A percentile compares a stretch with the other conserved stretches of the same genome.
phyloP scores from a whole-genome alignment of 2,113 vertebrate genomes.

The Chaenocephalus aceratus region DNA sequence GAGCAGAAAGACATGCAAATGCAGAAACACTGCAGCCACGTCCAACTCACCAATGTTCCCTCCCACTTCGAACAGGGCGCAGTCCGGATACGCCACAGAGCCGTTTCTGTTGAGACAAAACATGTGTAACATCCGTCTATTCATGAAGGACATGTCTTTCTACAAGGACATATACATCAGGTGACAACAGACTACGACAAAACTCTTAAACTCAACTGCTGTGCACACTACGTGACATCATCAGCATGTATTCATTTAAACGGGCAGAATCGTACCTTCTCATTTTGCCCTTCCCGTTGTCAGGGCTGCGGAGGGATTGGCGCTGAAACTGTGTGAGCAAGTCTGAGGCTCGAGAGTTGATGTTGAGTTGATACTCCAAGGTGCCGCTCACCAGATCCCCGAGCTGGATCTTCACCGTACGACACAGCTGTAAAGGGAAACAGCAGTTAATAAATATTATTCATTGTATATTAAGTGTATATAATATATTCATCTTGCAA shows the following conservation, averaged over 20 bases:
- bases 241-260: no score
- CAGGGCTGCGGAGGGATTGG: conserved; percentile 73
- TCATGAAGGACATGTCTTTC: background rate
- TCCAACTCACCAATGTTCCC: conserved; percentile 89
- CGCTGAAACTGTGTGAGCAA: conserved; percentile 87
- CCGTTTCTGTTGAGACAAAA: conserved; percentile 78
- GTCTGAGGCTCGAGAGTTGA: conserved; percentile 84
- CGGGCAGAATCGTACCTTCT: conserved; percentile 54
- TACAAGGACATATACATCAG: background rate
- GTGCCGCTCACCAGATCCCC: conserved; percentile 82
- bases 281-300: conserved; percentile 80
- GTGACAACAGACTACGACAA: background rate
- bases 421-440: conserved; percentile 77
- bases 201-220: background rate
- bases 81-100: conserved; percentile 69
- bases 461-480: background rate
- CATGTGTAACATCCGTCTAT: background rate
- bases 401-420: conserved; percentile 86
- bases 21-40: conserved; percentile 20
- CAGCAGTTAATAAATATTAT: background rate
- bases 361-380: conserved; percentile 85
- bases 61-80: conserved; percentile 89
- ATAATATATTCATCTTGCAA: no score
- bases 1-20: conserved; percentile 75
- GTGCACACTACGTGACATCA: background rate